Evolutionary conservation across 2,113 vertebrate genomes (phyloP).

Genomic region (Himantopus leucocephalus): DNA sequence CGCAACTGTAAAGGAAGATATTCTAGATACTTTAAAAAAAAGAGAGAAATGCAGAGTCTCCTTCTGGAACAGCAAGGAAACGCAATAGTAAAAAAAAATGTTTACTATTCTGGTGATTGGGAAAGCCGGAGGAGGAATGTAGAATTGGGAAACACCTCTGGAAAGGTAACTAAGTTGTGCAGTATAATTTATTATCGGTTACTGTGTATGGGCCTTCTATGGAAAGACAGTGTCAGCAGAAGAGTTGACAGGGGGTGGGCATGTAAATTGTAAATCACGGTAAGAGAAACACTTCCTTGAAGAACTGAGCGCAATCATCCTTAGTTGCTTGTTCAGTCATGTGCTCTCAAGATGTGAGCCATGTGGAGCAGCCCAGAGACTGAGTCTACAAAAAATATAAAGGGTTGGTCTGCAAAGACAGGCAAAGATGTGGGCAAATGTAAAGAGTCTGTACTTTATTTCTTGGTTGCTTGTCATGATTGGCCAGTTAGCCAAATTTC

Average conservation of each 20-base stretch:
- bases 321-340: rapidly evolving
- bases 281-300: neutral
- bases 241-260: neutral
- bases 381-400: neutral
- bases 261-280: neutral
- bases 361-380: neutral
- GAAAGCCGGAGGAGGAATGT: neutral
- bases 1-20: neutral
- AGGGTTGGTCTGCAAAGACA: neutral
- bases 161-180: neutral
- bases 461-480: neutral
- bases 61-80: neutral
- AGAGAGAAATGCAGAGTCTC: neutral
- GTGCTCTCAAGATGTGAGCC: neutral
- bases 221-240: neutral
- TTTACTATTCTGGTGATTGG: neutral
- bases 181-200: neutral
- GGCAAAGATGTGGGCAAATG: neutral
- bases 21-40: neutral
- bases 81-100: neutral
- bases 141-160: neutral
- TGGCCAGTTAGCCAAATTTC: neutral
- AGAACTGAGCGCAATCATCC: rapidly evolving
- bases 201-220: neutral
- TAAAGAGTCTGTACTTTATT: neutral